These are phyloP conservation scores for Spinus pinus DNA, from an alignment of 2,797 vertebrate genomes.

Conservation along the genomic window DNA sequence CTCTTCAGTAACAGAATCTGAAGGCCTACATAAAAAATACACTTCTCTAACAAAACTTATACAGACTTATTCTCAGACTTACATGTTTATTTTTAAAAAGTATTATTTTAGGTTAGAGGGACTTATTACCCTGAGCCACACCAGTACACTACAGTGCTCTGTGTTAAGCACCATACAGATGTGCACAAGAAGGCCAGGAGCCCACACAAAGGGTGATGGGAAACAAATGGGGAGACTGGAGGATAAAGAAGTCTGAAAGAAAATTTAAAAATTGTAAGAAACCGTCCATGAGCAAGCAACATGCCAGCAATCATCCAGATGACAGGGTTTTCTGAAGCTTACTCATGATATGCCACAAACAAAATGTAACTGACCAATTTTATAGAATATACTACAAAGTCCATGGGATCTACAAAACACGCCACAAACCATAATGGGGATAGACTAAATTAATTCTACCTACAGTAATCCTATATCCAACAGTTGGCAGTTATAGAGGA, in stretches of 20 bases:
- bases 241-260: background rate
- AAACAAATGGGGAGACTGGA: background rate
- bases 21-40: background rate
- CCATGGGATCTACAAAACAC: background rate
- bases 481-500: background rate
- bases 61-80: background rate
- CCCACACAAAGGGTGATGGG: background rate
- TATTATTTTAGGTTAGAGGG: background rate
- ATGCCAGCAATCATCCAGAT: background rate
- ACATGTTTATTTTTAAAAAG: background rate
- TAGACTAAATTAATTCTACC: background rate
- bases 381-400: background rate
- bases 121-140: background rate
- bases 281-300: background rate
- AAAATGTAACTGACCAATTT: background rate
- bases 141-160: background rate
- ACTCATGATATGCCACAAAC: background rate
- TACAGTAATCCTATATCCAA: background rate
- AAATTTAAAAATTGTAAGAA: background rate
- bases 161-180: background rate
- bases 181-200: background rate
- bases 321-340: background rate
- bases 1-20: conserved; percentile 39
- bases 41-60: background rate
- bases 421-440: background rate